Base-by-base conservation (phyloP, 2,113 vertebrate genomes). In the Serinus canaria region DNA sequence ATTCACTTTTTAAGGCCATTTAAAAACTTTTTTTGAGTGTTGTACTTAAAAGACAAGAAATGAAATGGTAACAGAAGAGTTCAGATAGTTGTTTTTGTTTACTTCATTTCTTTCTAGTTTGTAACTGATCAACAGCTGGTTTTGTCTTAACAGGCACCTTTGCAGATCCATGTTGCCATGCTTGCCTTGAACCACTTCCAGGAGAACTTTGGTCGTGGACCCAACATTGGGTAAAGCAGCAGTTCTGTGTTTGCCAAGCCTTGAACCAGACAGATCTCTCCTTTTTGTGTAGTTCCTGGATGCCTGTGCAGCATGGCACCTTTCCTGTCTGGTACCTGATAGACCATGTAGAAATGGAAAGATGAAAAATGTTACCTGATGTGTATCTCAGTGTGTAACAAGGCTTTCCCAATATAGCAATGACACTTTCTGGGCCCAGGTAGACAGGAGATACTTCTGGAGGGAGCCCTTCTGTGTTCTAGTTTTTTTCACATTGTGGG, bases 131-230 rank as follows among this genome's bases (percentile, higher is more conserved):
- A 78, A 8, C 62, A 83, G 27, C 27, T 92, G 0, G 69, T 92
- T 37, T 68, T 90, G 30, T 95, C 35, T 90, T 60, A 79, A 97
- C 93, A 99, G 99, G 98, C 98, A 67, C 98, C 99, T 24, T 94
- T 99, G 74, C 98, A 99, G 96, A 99, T 98, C 93, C 99, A 99
- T 13, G 84, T 98, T 52, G 98, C 99, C 67, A 98, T 99, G 98
- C 96, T 99, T 95, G 99, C 99, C 41, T 97, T 99, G 96, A 98
- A 99, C 92, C 95, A 95, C 76, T 99, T 99, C 85, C 98, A 99
- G 97, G 98, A 99, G 96, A 98, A 97, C 70, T 98, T 99, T 69
- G 95, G 89, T 93, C 98, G 98, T 18, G 92, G 98, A 77, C 99
- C 99, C 7, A 98, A 98, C 89, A 98, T 97, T 58, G 98, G 99